Evolutionary conservation across 2,113 vertebrate genomes (phyloP).

Genomic region (Odobenus rosmarus): DNA sequence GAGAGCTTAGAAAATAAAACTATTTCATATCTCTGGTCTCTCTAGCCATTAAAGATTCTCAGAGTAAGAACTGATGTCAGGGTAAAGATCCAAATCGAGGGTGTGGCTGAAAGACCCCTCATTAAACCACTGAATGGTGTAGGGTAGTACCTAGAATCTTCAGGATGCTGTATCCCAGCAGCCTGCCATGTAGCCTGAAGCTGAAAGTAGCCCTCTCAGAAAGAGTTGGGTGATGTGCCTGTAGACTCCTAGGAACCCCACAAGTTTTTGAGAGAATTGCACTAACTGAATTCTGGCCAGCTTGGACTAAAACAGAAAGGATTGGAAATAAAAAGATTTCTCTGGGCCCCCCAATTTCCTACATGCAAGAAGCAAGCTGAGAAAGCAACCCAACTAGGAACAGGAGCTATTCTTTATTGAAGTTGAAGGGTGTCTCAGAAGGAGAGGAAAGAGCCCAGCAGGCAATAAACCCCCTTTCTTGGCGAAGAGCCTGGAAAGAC

Average conservation of each 20-base stretch:
- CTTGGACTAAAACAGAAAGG: not conserved
- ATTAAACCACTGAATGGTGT: not conserved
- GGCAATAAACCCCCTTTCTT: not conserved
- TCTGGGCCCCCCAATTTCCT: not conserved
- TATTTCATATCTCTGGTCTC: not conserved
- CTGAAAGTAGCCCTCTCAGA: not conserved
- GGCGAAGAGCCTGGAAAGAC: not conserved
- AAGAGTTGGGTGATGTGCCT: not conserved
- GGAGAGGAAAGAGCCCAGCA: not conserved
- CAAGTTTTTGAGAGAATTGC: not conserved
- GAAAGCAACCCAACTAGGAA: not conserved
- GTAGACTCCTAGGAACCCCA: not conserved
- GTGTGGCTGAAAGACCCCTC: not conserved
- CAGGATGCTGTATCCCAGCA: not conserved
- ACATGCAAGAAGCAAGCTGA: not conserved
- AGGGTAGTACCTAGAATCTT: not conserved
- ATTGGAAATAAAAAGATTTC: conserved; percentile 15
- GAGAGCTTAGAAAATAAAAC: not conserved
- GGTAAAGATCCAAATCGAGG: not conserved
- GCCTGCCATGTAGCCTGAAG: not conserved
- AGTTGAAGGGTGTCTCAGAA: not conserved
- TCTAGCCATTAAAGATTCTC: not conserved
- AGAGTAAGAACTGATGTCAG: not conserved
- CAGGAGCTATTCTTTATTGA: not conserved
- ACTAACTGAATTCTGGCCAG: not conserved